Evolutionary conservation across 2,888 invertebrate genomes (phyloP).

Genomic region (Hemistola chrysoprasaria): DNA sequence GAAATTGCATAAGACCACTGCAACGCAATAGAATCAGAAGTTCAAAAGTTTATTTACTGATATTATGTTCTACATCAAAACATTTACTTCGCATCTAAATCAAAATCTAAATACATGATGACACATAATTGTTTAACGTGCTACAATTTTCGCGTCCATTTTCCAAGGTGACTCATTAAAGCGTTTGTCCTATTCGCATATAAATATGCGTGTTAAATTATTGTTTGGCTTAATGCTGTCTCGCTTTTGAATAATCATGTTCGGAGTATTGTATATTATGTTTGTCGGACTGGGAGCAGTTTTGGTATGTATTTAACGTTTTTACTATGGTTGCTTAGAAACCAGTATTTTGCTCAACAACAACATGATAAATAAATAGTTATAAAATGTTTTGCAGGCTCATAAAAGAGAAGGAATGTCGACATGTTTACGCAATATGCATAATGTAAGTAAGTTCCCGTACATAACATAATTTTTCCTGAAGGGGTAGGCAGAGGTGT

Average conservation of each 20-base stretch:
- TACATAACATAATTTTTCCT: too few relatives aligned
- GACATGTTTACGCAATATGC: slow-evolving; percentile 20
- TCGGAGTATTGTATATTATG: slow-evolving; percentile 15
- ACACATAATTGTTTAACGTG: slow-evolving; percentile 20
- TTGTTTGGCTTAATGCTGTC: slow-evolving; percentile 5
- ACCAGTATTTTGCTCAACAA: too few relatives aligned
- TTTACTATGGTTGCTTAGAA: too few relatives aligned
- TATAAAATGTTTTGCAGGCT: slow-evolving; percentile 24
- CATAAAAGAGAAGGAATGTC: slow-evolving; percentile 7
- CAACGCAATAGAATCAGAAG: too few relatives aligned
- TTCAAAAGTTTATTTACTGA: too few relatives aligned
- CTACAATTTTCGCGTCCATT: slow-evolving; percentile 22
- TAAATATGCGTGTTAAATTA: slow-evolving; percentile 15
- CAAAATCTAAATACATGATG: slow-evolving; percentile 23
- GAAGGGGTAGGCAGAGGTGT: too few relatives aligned
- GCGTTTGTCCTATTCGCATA: slow-evolving; percentile 16
- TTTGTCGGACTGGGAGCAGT: slow-evolving; percentile 5
- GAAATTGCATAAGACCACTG: too few relatives aligned
- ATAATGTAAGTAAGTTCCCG: slow-evolving; percentile 33
- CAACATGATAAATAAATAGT: too few relatives aligned
- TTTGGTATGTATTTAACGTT: slow-evolving; percentile 4
- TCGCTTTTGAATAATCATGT: slow-evolving; percentile 22
- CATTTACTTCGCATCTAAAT: slow-evolving; percentile 15
- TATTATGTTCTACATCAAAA: not conserved
- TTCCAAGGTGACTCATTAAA: slow-evolving; percentile 11